A percentile compares a stretch with the other conserved stretches of the same genome.
phyloP scores from a whole-genome alignment of 2,113 vertebrate species.

The Enhydra lutris region DNA sequence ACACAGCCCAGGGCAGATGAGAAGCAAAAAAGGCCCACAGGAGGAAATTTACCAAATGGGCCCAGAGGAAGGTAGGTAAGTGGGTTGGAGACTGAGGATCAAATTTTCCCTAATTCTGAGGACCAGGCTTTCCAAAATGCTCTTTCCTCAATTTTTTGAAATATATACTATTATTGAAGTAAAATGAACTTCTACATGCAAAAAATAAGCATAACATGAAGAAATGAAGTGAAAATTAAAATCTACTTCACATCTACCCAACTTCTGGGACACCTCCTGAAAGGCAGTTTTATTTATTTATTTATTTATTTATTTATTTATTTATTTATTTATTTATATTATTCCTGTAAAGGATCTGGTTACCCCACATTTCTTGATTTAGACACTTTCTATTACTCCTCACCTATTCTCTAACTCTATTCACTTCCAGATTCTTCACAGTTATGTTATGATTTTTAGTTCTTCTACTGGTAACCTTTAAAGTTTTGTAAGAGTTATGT shows the following conservation, averaged over 20 bases:
- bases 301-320: background rate
- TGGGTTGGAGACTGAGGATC: background rate
- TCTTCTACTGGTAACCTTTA: background rate
- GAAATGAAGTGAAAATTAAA: background rate
- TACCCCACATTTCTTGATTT: background rate
- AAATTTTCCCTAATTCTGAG: background rate
- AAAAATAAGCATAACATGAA: background rate
- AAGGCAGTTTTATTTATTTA: background rate
- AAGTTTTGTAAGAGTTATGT: background rate
- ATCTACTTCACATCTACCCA: background rate
- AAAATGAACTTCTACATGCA: background rate
- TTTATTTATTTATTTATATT: background rate
- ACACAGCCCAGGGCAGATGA: background rate
- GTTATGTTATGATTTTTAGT: background rate
- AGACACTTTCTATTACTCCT: background rate
- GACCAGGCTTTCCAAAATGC: background rate
- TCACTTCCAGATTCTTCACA: background rate
- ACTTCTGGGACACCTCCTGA: background rate
- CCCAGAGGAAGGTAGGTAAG: rapidly evolving
- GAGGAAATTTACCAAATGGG: background rate
- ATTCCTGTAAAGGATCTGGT: background rate
- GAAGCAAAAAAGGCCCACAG: background rate
- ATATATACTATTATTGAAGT: background rate
- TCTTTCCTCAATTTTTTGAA: background rate
- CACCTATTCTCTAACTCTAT: background rate